Evolutionary conservation across 2,888 invertebrate species (phyloP).

Genomic region (Euzetes globulus): DNA sequence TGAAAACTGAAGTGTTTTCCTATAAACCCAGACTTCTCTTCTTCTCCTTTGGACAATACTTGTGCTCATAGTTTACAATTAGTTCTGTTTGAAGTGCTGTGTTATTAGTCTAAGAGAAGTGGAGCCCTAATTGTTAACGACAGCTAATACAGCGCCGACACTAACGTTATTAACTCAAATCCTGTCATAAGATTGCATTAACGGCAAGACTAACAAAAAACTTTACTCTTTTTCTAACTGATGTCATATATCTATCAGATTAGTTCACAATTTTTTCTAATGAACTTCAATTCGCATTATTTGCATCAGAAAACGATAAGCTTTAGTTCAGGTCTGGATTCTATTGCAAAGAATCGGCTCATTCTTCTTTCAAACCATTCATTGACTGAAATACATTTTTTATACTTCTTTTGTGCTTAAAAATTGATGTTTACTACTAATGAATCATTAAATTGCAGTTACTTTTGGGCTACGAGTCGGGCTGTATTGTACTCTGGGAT

Average conservation of each 20-base stretch:
- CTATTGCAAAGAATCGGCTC: no score
- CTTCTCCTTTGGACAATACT: neutral
- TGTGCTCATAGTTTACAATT: neutral
- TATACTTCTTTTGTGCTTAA: neutral
- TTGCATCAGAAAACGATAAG: no score
- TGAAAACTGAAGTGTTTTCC: no score
- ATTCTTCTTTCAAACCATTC: no score
- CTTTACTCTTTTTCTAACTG: no score
- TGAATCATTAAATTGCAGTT: conserved; percentile 56
- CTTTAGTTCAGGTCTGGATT: no score
- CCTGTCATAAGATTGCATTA: neutral
- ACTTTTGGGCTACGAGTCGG: conserved; percentile 90
- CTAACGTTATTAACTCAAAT: neutral
- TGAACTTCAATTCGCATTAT: no score
- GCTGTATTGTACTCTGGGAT: conserved; percentile 93
- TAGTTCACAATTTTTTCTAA: no score
- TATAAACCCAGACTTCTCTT: no score
- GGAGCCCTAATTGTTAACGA: neutral
- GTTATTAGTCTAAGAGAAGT: neutral
- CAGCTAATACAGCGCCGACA: neutral
- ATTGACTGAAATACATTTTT: neutral
- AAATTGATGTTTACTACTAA: neutral
- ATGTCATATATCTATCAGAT: no score
- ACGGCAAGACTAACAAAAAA: neutral
- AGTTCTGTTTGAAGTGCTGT: neutral